phyloP scores from a whole-genome alignment of 2,888 invertebrate genomes.

The Agonopterix heracliana region DNA sequence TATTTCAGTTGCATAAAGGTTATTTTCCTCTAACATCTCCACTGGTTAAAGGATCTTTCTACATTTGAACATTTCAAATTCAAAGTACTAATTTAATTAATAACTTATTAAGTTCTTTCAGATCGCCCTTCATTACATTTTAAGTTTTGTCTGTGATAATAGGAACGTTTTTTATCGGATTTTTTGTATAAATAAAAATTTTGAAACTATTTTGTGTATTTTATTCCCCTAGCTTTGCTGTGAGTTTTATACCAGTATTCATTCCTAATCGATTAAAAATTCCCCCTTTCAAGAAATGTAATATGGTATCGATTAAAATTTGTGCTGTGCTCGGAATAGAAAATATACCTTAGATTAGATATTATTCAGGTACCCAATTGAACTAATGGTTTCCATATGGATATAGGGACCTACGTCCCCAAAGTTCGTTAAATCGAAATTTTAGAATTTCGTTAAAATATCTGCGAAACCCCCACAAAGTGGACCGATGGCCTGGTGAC shows the following conservation, averaged over 20 bases:
- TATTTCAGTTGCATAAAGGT: too few relatives aligned
- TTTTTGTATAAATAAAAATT: constrained; percentile 13
- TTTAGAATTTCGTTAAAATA: too few relatives aligned
- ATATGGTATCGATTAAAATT: background rate
- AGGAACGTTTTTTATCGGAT: constrained; percentile 10
- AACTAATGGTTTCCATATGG: too few relatives aligned
- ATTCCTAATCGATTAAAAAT: background rate
- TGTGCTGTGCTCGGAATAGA: too few relatives aligned
- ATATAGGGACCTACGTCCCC: too few relatives aligned
- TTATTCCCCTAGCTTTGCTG: constrained; percentile 22
- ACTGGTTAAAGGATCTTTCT: background rate
- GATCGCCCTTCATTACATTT: constrained; percentile 12
- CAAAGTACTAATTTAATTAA: background rate
- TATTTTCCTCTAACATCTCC: too few relatives aligned
- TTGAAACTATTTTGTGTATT: constrained; percentile 8
- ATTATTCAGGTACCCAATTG: too few relatives aligned
- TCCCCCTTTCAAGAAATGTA: background rate
- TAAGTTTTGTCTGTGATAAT: constrained; percentile 16
- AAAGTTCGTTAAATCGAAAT: too few relatives aligned
- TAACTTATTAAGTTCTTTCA: constrained; percentile 17
- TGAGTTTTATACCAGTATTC: constrained; percentile 10
- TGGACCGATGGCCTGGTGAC: too few relatives aligned
- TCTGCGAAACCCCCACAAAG: too few relatives aligned
- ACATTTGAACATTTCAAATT: background rate
- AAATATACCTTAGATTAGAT: too few relatives aligned